Evolutionary conservation across 1,140 invertebrate genomes (phyloP).

Genomic region (Tetramorium simillimum): DNA sequence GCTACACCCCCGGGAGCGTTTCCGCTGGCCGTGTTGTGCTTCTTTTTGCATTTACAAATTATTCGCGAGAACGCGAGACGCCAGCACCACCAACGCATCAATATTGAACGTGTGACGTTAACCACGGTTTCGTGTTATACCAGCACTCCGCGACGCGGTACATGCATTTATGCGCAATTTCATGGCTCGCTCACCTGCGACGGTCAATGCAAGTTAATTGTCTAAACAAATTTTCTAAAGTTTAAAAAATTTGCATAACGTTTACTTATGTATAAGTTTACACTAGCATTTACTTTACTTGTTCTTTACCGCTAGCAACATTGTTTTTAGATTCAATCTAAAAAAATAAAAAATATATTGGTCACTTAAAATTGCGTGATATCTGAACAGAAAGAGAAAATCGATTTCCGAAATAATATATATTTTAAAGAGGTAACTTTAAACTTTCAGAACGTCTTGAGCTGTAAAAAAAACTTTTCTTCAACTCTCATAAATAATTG

Average conservation of each 20-base stretch:
- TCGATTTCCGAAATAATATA: not conserved
- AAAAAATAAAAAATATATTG: not conserved
- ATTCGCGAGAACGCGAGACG: conserved; percentile 17
- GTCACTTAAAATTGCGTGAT: not conserved
- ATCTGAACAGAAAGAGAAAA: not conserved
- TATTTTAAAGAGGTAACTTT: not conserved
- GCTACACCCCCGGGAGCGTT: not conserved
- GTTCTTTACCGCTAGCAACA: not conserved
- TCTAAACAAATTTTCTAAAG: not conserved
- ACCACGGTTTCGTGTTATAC: conserved; percentile 31
- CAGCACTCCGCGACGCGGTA: not conserved
- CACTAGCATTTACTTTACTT: not conserved
- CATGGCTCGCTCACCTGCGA: not conserved
- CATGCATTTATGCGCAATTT: not conserved
- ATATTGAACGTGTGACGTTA: conserved; percentile 43
- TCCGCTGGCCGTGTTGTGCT: not conserved
- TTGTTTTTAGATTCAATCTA: not conserved
- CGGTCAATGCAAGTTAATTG: not conserved
- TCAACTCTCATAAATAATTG: not conserved
- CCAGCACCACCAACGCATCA: conserved; percentile 22
- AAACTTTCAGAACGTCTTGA: not conserved
- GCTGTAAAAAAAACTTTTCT: not conserved
- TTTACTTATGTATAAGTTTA: no score
- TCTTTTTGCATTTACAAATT: conserved; percentile 51
- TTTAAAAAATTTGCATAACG: not conserved